phyloP scores from a whole-genome alignment of 2,888 invertebrate genomes.

The Teleiodes luculella region DNA sequence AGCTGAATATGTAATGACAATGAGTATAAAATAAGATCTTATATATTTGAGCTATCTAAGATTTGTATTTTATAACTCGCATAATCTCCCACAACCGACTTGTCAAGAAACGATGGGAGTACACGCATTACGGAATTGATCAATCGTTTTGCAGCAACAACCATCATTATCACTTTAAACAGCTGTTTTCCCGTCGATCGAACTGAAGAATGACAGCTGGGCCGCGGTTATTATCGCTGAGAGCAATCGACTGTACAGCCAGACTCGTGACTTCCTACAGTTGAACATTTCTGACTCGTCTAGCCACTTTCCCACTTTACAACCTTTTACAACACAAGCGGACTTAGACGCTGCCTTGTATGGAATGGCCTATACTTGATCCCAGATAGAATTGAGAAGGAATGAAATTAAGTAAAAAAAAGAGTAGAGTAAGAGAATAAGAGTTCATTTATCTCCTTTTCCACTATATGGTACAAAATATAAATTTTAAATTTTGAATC shows the following conservation, averaged over 20 bases:
- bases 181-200: neutral
- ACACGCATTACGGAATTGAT: neutral
- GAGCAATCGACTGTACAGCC: neutral
- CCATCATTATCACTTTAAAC: constrained; percentile 1
- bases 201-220: constrained; percentile 15
- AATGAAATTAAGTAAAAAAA: too few relatives aligned
- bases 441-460: too few relatives aligned
- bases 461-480: too few relatives aligned
- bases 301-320: constrained; percentile 58
- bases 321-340: neutral
- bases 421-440: too few relatives aligned
- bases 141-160: neutral
- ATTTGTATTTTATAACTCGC: too few relatives aligned
- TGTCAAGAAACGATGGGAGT: neutral
- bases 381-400: too few relatives aligned
- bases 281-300: constrained; percentile 49
- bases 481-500: too few relatives aligned
- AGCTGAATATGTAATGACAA: too few relatives aligned
- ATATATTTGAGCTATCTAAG: too few relatives aligned
- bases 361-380: neutral
- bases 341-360: neutral
- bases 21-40: too few relatives aligned
- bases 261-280: constrained; percentile 66
- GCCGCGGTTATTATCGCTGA: constrained; percentile 18
- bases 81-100: neutral